These are phyloP conservation scores for Luscinia megarhynchos DNA, from an alignment of 2,797 vertebrate species.

Conservation along the genomic window DNA sequence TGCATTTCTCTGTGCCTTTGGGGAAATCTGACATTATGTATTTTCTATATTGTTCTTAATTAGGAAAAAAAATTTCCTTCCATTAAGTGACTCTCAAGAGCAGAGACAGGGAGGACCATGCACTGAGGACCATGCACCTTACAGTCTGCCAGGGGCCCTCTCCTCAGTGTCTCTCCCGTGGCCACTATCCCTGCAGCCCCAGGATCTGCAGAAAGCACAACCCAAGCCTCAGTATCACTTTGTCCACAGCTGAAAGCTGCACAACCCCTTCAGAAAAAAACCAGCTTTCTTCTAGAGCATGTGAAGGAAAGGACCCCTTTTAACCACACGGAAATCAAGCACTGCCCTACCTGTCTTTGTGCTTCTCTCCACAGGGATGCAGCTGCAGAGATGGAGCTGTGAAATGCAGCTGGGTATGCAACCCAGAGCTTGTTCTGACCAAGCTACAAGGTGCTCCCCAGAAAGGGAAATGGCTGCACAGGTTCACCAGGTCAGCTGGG, in stretches of 20 bases:
- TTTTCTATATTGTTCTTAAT: not conserved
- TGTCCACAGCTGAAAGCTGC: not conserved
- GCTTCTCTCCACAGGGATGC: not conserved
- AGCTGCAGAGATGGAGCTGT: not conserved
- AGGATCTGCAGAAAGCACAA: not conserved
- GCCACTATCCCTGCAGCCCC: not conserved
- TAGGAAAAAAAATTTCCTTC: not conserved
- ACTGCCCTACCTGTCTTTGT: not conserved
- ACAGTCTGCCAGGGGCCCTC: not conserved
- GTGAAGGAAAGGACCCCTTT: not conserved
- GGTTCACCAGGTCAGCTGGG: not conserved
- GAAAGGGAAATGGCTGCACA: not conserved
- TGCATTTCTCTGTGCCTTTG: not conserved
- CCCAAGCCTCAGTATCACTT: not conserved
- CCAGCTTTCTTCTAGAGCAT: not conserved
- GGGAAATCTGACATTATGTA: not conserved
- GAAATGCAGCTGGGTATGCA: accelerated
- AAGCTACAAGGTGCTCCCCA: not conserved
- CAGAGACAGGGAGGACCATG: not conserved
- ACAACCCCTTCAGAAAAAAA: not conserved
- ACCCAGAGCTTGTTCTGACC: not conserved
- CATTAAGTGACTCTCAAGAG: not conserved
- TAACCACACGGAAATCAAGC: not conserved
- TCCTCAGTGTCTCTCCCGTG: not conserved
- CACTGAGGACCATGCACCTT: not conserved